Evolutionary conservation across 2,888 invertebrate genomes (phyloP), one percentile per base, ranked within the genome.

Genomic region (Drosophila testacea): DNA sequence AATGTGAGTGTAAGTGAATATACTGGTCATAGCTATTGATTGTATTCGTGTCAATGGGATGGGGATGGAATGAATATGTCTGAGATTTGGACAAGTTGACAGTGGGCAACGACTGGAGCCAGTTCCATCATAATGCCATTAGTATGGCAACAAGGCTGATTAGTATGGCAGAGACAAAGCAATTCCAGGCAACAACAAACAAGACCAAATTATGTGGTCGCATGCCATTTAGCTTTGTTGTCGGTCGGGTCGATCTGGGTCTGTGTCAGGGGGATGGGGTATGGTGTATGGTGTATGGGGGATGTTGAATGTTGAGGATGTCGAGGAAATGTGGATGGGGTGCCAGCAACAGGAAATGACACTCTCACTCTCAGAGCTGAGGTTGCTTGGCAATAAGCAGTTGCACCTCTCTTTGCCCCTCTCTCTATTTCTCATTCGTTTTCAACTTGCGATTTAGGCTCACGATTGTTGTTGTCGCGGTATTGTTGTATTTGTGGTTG

Each of bases 91-190:
- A 42, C 27, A 34, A 66, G n/a, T 36, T 42, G 51, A 34, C 30
- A 36, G 32, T 13, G 41, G 41, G 7, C 11, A 52, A 2, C 27
- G n/a, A 30, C n/a, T 39, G 32, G 28, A 41, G 36, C 50, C 52
- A 46, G 54, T 50, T 68, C 54, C 69, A 77, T 73, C 69, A 77
- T 73, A 73, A 69, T 64, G 76, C 64, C 76, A 76, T 77, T 77
- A 78, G 73, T 70, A 57, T 64, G 69, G 67, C 67, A 57, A 66
- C 79, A 65, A 67, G 76, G 56, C 70, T 74, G 84, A 84, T 81
- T 77, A 59, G 71, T 67, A 63, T 68, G 68, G 60, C 64, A 66
- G 38, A 48, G 82, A 61, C 57, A 75, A 66, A 73, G 65, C 71
- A 74, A 69, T 66, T 46, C 54, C 44, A 39, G 60, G 48, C 63